Percentiles rank a stretch among this genome's conserved stretches.
These are phyloP conservation scores for Diplodus sargus DNA, from an alignment of 2,797 vertebrate species.

Conservation along the genomic window DNA sequence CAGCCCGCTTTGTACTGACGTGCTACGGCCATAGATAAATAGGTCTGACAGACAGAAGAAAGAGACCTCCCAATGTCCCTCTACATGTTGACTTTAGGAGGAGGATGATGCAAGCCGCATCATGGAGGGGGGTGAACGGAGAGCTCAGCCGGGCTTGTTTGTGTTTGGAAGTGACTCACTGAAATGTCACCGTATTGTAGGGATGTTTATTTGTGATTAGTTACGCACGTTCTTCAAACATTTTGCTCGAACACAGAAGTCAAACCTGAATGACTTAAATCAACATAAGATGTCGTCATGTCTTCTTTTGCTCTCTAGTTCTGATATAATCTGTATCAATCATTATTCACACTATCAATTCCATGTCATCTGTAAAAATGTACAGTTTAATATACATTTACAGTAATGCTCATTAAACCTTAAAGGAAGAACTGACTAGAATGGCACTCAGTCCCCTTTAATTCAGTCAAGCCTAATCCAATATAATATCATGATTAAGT, in stretches of 20 bases:
- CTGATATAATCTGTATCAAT: background rate
- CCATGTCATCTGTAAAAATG: background rate
- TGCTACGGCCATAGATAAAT: conserved; percentile 55
- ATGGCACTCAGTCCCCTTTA: no score
- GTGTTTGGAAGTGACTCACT: conserved; percentile 55
- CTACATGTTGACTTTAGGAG: conserved; percentile 63
- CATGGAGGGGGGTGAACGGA: conserved; percentile 33
- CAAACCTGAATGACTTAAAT: conserved; percentile 18
- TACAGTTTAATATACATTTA: background rate
- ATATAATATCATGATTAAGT: no score
- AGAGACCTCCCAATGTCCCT: conserved; percentile 52
- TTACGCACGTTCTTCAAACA: conserved; percentile 23
- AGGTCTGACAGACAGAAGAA: conserved; percentile 42
- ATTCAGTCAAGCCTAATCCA: no score
- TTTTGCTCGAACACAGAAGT: conserved; percentile 13
- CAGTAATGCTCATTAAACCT: background rate
- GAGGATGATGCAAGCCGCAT: conserved; percentile 52
- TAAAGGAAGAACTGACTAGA: background rate
- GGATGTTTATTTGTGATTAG: conserved; percentile 39
- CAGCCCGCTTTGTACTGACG: conserved; percentile 58
- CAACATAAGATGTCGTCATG: background rate
- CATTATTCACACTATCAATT: background rate
- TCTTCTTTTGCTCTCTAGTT: background rate
- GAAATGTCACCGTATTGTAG: conserved; percentile 12
- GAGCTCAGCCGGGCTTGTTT: conserved; percentile 32